Evolutionary conservation across 2,888 invertebrate species (phyloP).

Genomic region (Stenolophus ochropezus): DNA sequence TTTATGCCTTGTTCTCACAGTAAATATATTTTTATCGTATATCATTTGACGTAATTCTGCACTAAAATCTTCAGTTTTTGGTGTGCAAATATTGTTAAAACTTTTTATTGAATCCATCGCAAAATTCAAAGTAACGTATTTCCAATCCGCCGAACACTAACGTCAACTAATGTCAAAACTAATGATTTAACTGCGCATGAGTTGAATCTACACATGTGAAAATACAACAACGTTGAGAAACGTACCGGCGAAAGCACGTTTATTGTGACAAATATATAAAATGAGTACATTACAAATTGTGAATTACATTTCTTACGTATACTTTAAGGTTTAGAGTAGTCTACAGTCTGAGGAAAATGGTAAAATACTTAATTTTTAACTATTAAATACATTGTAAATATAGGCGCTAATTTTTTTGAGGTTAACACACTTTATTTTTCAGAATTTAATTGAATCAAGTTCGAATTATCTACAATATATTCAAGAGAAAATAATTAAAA

Average conservation of each 20-base stretch:
- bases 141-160: neutral
- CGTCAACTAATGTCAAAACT: neutral
- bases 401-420: constrained; percentile 20
- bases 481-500: constrained; percentile 33
- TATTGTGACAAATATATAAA: neutral
- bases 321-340: neutral
- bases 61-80: constrained; percentile 75
- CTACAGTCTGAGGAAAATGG: neutral
- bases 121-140: constrained; percentile 27
- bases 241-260: constrained; percentile 28
- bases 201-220: neutral
- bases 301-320: neutral
- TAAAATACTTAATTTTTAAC: neutral
- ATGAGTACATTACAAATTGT: neutral
- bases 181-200: neutral
- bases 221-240: constrained; percentile 6
- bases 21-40: constrained; percentile 78
- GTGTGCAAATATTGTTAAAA: constrained; percentile 73
- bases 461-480: neutral
- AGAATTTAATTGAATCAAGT: neutral
- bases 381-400: neutral
- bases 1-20: constrained; percentile 77
- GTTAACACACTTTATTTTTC: constrained; percentile 20
- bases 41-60: constrained; percentile 78
- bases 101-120: constrained; percentile 15